Conservation (phyloP, 2,113 vertebrate genomes). For the Clinocottus analis region DNA sequence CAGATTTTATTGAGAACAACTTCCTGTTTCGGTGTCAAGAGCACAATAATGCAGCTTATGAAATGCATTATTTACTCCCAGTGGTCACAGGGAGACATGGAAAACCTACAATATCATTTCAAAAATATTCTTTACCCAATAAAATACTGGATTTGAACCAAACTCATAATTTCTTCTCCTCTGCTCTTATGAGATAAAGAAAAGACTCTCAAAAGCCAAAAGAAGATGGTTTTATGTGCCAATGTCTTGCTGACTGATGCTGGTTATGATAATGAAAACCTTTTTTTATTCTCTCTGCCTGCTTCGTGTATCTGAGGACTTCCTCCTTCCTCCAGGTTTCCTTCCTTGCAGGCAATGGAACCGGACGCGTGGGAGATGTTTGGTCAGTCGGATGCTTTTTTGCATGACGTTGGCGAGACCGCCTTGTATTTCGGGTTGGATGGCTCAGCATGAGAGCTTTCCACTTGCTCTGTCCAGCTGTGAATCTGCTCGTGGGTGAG, state of each 20-base stretch:
- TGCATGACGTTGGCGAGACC: not conserved
- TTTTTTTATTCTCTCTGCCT: not conserved
- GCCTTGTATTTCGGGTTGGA: not conserved
- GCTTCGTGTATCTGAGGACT: not conserved
- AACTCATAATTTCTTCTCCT: no score
- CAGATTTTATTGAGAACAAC: no score
- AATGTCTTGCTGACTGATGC: not conserved
- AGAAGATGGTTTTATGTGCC: no score
- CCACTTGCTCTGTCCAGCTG: not conserved
- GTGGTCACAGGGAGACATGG: no score
- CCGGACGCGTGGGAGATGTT: constrained; percentile 62
- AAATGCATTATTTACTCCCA: no score
- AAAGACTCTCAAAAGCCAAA: no score
- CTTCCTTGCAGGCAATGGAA: constrained; percentile 62
- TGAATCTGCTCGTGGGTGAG: not conserved
- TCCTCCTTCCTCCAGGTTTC: constrained; percentile 60
- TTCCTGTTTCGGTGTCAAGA: no score
- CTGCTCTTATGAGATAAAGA: no score
- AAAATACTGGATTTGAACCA: no score
- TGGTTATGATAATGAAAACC: not conserved
- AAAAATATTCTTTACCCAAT: no score
- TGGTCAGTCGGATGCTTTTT: constrained; percentile 59
- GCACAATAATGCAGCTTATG: no score
- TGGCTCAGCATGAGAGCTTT: not conserved
- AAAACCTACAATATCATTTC: no score